Evolutionary conservation across 1,140 invertebrate genomes (phyloP), one percentile per base, ranked within the genome.

Genomic region (Saccostrea cuccullata): DNA sequence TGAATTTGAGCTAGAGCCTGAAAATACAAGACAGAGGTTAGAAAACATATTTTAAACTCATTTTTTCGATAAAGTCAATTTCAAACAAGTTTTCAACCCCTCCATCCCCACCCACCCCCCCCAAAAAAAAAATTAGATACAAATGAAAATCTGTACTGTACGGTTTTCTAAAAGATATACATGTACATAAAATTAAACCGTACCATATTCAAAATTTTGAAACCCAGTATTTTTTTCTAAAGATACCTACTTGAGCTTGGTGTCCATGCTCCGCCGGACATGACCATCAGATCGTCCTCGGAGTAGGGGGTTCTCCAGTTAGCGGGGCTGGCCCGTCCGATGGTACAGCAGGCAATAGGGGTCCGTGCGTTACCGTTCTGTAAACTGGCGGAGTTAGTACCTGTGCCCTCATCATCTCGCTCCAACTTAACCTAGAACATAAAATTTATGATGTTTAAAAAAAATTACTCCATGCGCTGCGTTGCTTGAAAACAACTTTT

Each of bases 371-470:
- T 92, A 30, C 91, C 91, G 56, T 92, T 91, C 40, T 89, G 85
- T 47, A 85, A 89, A 73, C 90, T 91, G 13, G 83, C 88, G 26
- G 88, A 86, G 58, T 89, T 89, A 20, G 87, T 88, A 3, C 91
- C 91, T 11, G 87, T 82, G 8, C 91, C 91, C 60, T 91, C 89
- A 84, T 92, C 91, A 85, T 92, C 91, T n/a, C 90, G 86, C 87
- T 92, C 91, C 26, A 88, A 64, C 77, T 91, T 92, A 11, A 91
- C 89, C 91, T 91, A 82, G 40, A 73, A 87, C 82, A 15, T 17
- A 9, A 47, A 47, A 47, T 47, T 47, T 47, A 9, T 0, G 47
- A 5, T 47, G 47, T 47, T 47, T 47, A 8, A 47, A 47, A 47
- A n/a, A n/a, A n/a, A n/a, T n/a, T n/a, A n/a, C n/a, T n/a, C n/a